phyloP scores from a whole-genome alignment of 1,140 invertebrate species.

The Brachionus koreanus region DNA sequence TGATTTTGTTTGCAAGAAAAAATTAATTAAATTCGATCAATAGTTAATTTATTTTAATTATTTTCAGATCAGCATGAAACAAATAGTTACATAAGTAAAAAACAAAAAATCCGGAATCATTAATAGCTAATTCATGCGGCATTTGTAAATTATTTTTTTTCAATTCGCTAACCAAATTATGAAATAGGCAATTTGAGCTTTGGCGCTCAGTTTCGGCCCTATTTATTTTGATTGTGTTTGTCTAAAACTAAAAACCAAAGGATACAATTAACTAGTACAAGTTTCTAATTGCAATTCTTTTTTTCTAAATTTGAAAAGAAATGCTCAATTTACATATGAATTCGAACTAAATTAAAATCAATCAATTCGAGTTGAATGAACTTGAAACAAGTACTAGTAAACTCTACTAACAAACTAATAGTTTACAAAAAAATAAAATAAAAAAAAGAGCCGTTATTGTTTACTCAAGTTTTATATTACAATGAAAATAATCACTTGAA shows the following conservation, averaged over 20 bases:
- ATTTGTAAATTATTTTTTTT: neutral
- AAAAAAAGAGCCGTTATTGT: neutral
- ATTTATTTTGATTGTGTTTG: neutral
- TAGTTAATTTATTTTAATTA: conserved; percentile 12
- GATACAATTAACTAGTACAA: conserved; percentile 2
- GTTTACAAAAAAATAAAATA: neutral
- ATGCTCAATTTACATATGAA: conserved; percentile 3
- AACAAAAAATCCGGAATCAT: neutral
- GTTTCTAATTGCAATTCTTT: conserved; percentile 8
- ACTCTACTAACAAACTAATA: neutral
- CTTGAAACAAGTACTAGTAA: neutral
- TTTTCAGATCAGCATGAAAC: neutral
- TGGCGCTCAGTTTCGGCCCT: neutral
- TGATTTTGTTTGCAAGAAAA: neutral
- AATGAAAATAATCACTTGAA: neutral
- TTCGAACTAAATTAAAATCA: conserved; percentile 4
- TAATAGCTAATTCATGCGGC: neutral
- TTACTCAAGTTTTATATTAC: neutral
- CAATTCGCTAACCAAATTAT: neutral
- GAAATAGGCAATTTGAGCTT: neutral
- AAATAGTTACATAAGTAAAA: neutral
- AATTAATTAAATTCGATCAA: neutral
- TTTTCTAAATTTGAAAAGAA: neutral
- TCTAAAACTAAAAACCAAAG: neutral
- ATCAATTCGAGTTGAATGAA: neutral